Evolutionary conservation across 2,113 vertebrate species (phyloP).

Genomic region (Neogale vison): DNA sequence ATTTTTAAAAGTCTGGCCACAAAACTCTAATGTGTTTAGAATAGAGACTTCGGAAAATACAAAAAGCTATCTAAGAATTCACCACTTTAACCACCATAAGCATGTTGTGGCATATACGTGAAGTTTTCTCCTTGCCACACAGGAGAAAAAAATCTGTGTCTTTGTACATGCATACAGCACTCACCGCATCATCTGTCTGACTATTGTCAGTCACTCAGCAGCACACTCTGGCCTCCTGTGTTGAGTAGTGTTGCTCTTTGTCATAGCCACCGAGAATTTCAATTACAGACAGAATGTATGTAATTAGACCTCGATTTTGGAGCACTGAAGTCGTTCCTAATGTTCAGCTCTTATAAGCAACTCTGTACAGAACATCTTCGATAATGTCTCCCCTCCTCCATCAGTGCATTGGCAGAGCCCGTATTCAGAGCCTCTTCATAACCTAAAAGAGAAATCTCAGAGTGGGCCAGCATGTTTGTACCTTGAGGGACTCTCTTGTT

Average conservation of each 20-base stretch:
- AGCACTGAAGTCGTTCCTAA: background rate
- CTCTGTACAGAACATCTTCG: background rate
- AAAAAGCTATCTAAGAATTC: background rate
- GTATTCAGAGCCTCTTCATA: background rate
- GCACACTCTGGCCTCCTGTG: background rate
- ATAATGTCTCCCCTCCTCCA: rapidly evolving
- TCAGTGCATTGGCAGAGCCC: background rate
- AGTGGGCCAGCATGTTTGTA: background rate
- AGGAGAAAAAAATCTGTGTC: background rate
- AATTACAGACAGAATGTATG: background rate
- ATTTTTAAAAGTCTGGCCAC: background rate
- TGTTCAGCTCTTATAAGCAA: background rate
- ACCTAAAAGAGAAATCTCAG: background rate
- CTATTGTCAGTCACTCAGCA: background rate
- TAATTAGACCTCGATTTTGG: background rate
- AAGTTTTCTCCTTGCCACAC: background rate
- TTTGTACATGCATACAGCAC: background rate
- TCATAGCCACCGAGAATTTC: background rate
- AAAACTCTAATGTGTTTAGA: background rate
- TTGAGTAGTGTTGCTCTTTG: background rate
- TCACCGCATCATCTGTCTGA: background rate
- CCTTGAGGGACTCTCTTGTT: background rate
- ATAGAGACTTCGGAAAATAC: background rate
- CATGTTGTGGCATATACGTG: background rate
- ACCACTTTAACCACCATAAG: background rate